Conservation (phyloP, 2,113 vertebrate species). For the Hiodon alosoides region DNA sequence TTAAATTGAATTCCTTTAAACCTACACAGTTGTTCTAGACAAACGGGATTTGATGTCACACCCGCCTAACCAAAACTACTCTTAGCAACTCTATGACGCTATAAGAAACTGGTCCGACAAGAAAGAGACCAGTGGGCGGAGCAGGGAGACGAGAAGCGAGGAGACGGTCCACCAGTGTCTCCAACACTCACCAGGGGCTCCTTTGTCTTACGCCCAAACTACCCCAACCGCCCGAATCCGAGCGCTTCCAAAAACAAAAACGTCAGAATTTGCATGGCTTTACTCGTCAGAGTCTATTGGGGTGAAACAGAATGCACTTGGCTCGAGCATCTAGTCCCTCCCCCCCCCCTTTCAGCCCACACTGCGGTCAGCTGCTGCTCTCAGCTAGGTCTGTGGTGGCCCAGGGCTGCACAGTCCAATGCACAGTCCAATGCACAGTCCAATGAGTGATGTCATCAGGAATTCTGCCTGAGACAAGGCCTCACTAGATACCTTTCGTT, state of each 20-base stretch:
- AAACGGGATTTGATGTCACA: background rate
- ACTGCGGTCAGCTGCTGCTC: background rate
- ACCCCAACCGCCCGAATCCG: background rate
- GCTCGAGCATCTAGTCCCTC: too few relatives aligned
- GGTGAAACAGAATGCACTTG: too few relatives aligned
- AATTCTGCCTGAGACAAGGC: slow-evolving; percentile 7
- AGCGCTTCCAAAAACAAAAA: background rate
- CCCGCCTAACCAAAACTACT: background rate
- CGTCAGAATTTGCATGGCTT: too few relatives aligned
- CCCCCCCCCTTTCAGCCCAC: too few relatives aligned
- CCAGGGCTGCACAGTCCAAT: slow-evolving; percentile 9
- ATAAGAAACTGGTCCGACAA: background rate
- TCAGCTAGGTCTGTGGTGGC: background rate
- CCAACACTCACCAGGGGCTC: too few relatives aligned
- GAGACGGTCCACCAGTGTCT: background rate
- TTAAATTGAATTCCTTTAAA: background rate
- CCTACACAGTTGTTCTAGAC: background rate
- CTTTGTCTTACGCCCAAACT: background rate
- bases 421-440: slow-evolving; percentile 1
- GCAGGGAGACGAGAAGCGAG: slow-evolving; percentile 22
- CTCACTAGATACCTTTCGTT: background rate
- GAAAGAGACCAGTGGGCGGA: slow-evolving; percentile 19
- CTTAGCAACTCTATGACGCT: too few relatives aligned
- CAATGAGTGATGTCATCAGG: slow-evolving; percentile 13
- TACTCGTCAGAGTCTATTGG: too few relatives aligned